Percentiles rank a stretch among this genome's conserved stretches.
phyloP scores from a whole-genome alignment of 2,888 invertebrate genomes.

The Thera britannica region DNA sequence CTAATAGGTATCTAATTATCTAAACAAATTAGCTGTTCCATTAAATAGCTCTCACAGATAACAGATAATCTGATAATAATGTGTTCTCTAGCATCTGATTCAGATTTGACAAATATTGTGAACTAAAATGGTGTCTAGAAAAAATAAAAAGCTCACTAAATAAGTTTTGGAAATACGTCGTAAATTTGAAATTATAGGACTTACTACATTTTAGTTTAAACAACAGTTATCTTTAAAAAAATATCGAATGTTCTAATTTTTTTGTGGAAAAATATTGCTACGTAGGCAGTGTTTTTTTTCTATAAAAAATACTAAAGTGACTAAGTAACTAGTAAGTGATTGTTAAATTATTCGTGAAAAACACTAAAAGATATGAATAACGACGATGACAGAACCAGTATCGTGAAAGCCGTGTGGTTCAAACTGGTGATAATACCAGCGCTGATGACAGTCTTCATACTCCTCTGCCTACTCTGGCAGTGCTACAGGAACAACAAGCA shows the following conservation, averaged over 20 bases:
- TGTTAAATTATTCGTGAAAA: too few species aligned
- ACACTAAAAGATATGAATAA: constrained; percentile 21
- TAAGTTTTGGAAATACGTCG: neutral
- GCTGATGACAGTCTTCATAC: constrained; percentile 41
- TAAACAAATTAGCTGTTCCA: constrained; percentile 16
- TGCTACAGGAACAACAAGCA: constrained; percentile 61
- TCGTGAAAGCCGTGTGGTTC: constrained; percentile 42
- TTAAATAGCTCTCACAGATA: constrained; percentile 27
- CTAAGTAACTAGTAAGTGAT: too few species aligned
- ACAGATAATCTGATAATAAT: constrained; percentile 18
- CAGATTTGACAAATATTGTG: constrained; percentile 20
- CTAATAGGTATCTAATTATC: neutral
- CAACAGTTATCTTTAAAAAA: too few species aligned
- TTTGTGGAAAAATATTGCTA: too few species aligned
- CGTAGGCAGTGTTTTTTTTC: too few species aligned
- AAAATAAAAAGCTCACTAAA: neutral
- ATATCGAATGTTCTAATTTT: too few species aligned
- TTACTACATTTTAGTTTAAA: too few species aligned
- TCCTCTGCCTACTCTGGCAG: constrained; percentile 57
- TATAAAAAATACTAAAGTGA: too few species aligned
- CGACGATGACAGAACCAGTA: constrained; percentile 19
- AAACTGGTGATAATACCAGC: constrained; percentile 47
- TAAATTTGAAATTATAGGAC: too few species aligned
- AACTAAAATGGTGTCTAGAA: constrained; percentile 11
- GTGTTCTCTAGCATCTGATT: neutral